Evolutionary conservation across 2,888 invertebrate species (phyloP).

Genomic region (Tipula confusa): DNA sequence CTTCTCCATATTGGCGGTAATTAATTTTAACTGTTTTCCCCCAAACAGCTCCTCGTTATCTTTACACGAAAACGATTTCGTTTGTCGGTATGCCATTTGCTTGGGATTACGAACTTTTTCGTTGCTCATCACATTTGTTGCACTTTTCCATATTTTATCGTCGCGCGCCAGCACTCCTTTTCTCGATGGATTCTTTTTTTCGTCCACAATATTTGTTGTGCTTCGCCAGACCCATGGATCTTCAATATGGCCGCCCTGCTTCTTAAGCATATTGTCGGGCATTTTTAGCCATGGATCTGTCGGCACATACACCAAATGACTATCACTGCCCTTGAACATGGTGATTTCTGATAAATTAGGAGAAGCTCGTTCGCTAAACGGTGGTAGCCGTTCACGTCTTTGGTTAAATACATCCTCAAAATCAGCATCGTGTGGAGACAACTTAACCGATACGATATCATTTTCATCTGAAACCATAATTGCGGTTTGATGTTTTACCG

Average conservation of each 20-base stretch:
- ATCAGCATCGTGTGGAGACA: constrained; percentile 42
- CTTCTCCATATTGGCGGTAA: constrained; percentile 13
- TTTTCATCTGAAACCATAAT: constrained; percentile 42
- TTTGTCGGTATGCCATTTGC: constrained; percentile 39
- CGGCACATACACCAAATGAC: constrained; percentile 45
- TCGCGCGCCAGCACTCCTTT: constrained; percentile 30
- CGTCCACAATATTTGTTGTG: background rate
- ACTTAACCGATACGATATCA: constrained; percentile 40
- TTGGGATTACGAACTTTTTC: constrained; percentile 34
- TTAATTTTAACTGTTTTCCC: background rate
- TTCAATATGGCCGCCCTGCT: constrained; percentile 30
- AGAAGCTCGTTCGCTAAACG: constrained; percentile 50
- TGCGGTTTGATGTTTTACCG: constrained; percentile 42
- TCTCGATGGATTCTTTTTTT: constrained; percentile 21
- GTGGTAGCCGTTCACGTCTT: constrained; percentile 33
- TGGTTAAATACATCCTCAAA: constrained; percentile 36
- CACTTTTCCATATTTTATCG: constrained; percentile 28
- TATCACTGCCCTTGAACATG: constrained; percentile 44
- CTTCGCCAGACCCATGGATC: constrained; percentile 46
- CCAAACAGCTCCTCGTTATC: background rate
- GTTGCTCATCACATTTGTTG: background rate
- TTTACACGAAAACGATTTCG: constrained; percentile 40
- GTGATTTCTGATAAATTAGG: constrained; percentile 45
- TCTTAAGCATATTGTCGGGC: constrained; percentile 36
- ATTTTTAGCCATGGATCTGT: constrained; percentile 49